A percentile compares a stretch with the other conserved stretches of the same genome.
phyloP scores from a whole-genome alignment of 2,888 invertebrate species.

The Clivina fossor region DNA sequence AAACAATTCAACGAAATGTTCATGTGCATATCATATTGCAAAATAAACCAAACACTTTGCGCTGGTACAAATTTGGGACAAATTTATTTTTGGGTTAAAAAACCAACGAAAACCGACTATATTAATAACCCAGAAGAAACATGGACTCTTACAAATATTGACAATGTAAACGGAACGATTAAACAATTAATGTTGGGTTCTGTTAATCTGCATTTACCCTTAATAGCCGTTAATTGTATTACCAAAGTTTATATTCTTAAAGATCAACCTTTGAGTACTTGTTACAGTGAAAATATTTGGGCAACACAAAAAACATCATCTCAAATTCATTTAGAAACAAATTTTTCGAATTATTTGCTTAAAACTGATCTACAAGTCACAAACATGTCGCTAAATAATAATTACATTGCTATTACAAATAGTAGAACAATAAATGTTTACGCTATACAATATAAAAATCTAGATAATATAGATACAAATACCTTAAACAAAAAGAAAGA shows the following conservation, averaged over 20 bases:
- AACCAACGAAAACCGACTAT: slow-evolving; percentile 46
- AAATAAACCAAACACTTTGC: slow-evolving; percentile 75
- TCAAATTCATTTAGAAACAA: slow-evolving; percentile 66
- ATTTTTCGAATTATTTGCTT: slow-evolving; percentile 49
- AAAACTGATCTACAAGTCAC: slow-evolving; percentile 76
- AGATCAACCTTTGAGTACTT: slow-evolving; percentile 83
- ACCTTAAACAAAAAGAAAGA: slow-evolving; percentile 13
- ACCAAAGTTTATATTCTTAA: slow-evolving; percentile 83
- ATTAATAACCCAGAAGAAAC: slow-evolving; percentile 68
- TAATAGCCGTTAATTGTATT: slow-evolving; percentile 79
- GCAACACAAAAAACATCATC: slow-evolving; percentile 84
- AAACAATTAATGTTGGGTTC: slow-evolving; percentile 82
- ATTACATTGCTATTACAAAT: slow-evolving; percentile 78
- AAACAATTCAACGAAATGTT: slow-evolving; percentile 61
- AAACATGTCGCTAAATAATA: slow-evolving; percentile 73
- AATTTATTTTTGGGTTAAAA: slow-evolving; percentile 78
- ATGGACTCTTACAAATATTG: slow-evolving; percentile 78
- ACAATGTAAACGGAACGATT: slow-evolving; percentile 73
- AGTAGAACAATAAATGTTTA: slow-evolving; percentile 68
- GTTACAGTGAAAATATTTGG: slow-evolving; percentile 74
- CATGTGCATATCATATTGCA: slow-evolving; percentile 70
- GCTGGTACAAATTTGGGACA: slow-evolving; percentile 89
- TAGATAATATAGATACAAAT: slow-evolving; percentile 12
- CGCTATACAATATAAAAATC: slow-evolving; percentile 53
- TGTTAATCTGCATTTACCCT: slow-evolving; percentile 67